phyloP scores from a whole-genome alignment of 2,888 invertebrate species.

The Caradrina clavipalpis region DNA sequence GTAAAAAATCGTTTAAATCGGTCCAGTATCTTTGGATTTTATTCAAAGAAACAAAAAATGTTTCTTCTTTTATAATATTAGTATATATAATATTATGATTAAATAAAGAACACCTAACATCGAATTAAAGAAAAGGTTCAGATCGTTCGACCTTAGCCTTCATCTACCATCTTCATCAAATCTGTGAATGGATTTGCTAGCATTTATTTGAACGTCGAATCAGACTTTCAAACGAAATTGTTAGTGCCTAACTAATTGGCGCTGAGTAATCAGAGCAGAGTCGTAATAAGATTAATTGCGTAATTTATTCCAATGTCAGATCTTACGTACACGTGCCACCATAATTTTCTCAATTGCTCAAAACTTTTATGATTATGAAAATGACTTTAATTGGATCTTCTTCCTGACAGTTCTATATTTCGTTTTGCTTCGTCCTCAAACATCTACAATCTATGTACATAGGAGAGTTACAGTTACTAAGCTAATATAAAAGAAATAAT shows the following conservation, averaged over 20 bases:
- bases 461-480: too few relatives aligned
- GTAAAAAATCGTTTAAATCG: too few relatives aligned
- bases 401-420: neutral
- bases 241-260: slow-evolving; percentile 13
- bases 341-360: neutral
- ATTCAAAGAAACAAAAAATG: too few relatives aligned
- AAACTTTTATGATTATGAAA: slow-evolving; percentile 1
- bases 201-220: slow-evolving; percentile 6
- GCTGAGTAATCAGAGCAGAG: slow-evolving; percentile 1
- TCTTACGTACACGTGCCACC: slow-evolving; percentile 5
- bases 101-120: neutral
- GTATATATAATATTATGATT: too few relatives aligned
- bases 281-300: slow-evolving; percentile 8
- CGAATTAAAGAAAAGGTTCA: neutral
- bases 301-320: slow-evolving; percentile 24
- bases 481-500: too few relatives aligned
- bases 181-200: neutral
- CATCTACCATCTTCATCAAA: neutral
- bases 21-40: too few relatives aligned
- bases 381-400: slow-evolving; percentile 8
- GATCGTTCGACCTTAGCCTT: neutral
- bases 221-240: neutral
- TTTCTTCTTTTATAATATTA: too few relatives aligned
- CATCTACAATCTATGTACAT: neutral
- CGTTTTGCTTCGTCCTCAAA: neutral